These are phyloP conservation scores for Aspidiotus rigidus DNA, from an alignment of 2,888 invertebrate genomes.

Conservation along the genomic window DNA sequence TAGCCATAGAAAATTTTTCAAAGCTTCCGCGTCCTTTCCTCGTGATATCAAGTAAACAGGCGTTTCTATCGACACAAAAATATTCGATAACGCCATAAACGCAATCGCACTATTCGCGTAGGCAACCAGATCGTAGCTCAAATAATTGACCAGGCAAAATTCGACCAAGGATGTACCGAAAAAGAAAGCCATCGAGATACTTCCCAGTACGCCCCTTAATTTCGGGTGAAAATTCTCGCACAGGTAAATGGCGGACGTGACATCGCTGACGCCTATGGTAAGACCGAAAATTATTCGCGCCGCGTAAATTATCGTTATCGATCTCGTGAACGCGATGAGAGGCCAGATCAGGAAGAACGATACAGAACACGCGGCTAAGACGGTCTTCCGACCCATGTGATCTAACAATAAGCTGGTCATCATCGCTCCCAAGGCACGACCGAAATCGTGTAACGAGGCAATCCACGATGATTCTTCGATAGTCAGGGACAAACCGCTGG, in stretches of 20 bases:
- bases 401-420: not conserved
- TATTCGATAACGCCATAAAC: conserved; percentile 32
- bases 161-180: conserved; percentile 37
- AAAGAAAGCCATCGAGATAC: conserved; percentile 37
- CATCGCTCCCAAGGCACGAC: conserved; percentile 19
- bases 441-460: conserved; percentile 23
- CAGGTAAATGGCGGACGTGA: conserved; percentile 37
- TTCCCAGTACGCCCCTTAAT: conserved; percentile 36
- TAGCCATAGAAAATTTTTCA: conserved; percentile 9
- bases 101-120: conserved; percentile 35
- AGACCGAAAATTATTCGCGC: conserved; percentile 37
- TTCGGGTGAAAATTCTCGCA: conserved; percentile 37
- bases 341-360: conserved; percentile 14
- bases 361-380: not conserved
- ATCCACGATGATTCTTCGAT: conserved; percentile 24
- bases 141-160: conserved; percentile 36
- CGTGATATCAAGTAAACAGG: conserved; percentile 36
- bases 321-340: conserved; percentile 7
- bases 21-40: conserved; percentile 32
- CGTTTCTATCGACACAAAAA: conserved; percentile 37
- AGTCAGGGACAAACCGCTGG: not conserved
- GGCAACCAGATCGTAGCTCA: conserved; percentile 35
- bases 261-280: conserved; percentile 37
- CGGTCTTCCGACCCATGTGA: conserved; percentile 15
- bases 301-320: conserved; percentile 32